Evolutionary conservation across 2,113 vertebrate species (phyloP), one percentile per base, ranked within the genome.

Genomic region (Passer domesticus): DNA sequence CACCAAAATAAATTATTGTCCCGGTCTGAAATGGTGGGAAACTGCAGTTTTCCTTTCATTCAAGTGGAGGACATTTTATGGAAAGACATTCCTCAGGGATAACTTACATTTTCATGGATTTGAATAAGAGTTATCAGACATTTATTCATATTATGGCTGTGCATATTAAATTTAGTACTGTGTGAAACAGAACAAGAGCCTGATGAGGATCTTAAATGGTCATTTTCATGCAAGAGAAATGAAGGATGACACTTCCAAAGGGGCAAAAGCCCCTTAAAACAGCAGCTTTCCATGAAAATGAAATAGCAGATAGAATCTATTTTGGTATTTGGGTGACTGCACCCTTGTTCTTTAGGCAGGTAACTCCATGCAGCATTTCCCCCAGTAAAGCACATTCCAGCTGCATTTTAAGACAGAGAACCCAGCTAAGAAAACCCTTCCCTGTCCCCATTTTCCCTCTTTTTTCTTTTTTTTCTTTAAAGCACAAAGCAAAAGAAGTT

Each of bases 391-490:
- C 53, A 93, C 60, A 87, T 96, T 90, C 79, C 70, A 92, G 83
- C 47, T 74, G 46, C 73, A 56, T 47, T 92, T 66, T 14, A 46
- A 75, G 62, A 7, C 33, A 49, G 74, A 94, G 41, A 87, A 49
- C n/a, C 21, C 55, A 44, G 33, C 52, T 92, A 89, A 96, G 93
- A 92, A 97, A 96, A 92, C 53, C 79, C 52, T 73, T 60, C 96
- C 87, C 83, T 75, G 69, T 89, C 94, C 94, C 84, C 49, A 4
- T 94, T 93, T 94, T 84, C 37, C 76, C 44, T 91, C 37, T 55
- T 9, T 15, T 16, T 11, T 28, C 73, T 47, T 44, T 37, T 16
- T 47, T 37, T 63, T 8, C 13, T 15, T 35, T 35, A 25, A 37
- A 41, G 39, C 72, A 63, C 76, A 41, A 37, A 86, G 83, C 41